phyloP scores from a whole-genome alignment of 37 sponge, comb jelly and placozoan genomes.

The Halichondria panicea region DNA sequence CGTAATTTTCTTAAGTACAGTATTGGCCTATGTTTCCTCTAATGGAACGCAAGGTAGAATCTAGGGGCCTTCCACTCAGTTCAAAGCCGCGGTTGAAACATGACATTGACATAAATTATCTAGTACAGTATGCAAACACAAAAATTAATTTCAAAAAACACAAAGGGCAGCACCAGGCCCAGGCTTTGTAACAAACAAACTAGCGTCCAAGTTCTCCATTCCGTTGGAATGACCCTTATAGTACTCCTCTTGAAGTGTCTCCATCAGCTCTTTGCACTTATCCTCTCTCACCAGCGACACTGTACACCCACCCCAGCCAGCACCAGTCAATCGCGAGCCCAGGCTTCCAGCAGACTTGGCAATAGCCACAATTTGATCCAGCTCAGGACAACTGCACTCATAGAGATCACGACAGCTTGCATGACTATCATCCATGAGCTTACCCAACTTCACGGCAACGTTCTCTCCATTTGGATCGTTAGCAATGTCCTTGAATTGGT shows the following conservation, averaged over 20 bases:
- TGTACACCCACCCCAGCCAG: conserved; percentile 98
- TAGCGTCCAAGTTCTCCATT: background rate
- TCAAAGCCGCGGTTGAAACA: no score
- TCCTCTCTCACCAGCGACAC: conserved; percentile 79
- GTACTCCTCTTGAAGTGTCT: conserved; percentile 36
- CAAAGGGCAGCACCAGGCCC: conserved; percentile 81
- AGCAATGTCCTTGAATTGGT: conserved; percentile 54
- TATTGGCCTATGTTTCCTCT: no score
- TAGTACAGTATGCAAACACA: no score
- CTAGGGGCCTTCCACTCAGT: no score
- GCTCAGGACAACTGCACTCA: conserved; percentile 84
- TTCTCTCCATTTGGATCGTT: conserved; percentile 4
- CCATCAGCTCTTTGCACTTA: conserved; percentile 53
- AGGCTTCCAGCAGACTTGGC: conserved; percentile 73
- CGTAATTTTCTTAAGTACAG: no score
- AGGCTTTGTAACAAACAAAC: conserved; percentile 80
- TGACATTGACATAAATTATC: no score
- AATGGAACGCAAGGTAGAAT: no score
- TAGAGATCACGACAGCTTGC: conserved; percentile 82
- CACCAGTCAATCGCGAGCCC: conserved; percentile 94
- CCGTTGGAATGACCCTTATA: conserved; percentile 26
- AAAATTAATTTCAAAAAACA: background rate
- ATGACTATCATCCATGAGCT: conserved; percentile 93
- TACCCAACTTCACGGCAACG: conserved; percentile 63
- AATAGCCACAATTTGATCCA: conserved; percentile 78